These are phyloP conservation scores for Wiebesia pumilae DNA, from an alignment of 1,140 invertebrate genomes.

Conservation along the genomic window DNA sequence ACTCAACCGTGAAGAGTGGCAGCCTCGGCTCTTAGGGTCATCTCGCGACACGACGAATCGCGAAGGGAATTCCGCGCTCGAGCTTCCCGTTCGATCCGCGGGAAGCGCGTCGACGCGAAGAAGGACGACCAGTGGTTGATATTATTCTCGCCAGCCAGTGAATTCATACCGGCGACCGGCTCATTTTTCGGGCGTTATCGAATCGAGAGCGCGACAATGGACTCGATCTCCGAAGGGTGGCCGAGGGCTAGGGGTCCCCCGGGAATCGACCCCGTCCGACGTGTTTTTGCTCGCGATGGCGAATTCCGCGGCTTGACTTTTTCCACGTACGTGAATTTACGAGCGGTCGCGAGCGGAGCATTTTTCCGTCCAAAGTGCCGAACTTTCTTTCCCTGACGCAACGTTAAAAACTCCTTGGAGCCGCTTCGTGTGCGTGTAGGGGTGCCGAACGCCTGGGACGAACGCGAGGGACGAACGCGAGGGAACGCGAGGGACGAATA, in stretches of 20 bases:
- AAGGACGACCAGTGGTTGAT: neutral
- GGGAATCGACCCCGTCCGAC: slow-evolving; percentile 57
- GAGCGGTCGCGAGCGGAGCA: neutral
- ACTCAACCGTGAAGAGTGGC: too few species aligned
- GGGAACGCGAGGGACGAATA: neutral
- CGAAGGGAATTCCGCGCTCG: too few species aligned
- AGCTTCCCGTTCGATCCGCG: too few species aligned
- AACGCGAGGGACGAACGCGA: neutral
- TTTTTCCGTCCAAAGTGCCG: slow-evolving; percentile 34
- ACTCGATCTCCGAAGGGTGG: slow-evolving; percentile 50
- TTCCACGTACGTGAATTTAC: slow-evolving; percentile 28
- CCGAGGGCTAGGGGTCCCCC: slow-evolving; percentile 56
- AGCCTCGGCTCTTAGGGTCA: too few species aligned
- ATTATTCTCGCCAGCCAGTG: neutral
- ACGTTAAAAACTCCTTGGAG: slow-evolving; percentile 28
- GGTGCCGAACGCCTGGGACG: too few species aligned
- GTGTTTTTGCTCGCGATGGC: neutral
- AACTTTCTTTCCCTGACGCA: slow-evolving; percentile 40
- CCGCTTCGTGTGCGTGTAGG: too few species aligned
- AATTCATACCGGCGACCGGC: neutral
- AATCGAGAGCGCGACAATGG: neutral
- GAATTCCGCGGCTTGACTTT: neutral
- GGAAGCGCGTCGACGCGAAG: neutral
- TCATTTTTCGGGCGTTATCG: slow-evolving; percentile 48
- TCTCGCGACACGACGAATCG: too few species aligned